These are phyloP conservation scores for Clupea harengus DNA, from an alignment of 2,113 vertebrate genomes.

Conservation along the genomic window DNA sequence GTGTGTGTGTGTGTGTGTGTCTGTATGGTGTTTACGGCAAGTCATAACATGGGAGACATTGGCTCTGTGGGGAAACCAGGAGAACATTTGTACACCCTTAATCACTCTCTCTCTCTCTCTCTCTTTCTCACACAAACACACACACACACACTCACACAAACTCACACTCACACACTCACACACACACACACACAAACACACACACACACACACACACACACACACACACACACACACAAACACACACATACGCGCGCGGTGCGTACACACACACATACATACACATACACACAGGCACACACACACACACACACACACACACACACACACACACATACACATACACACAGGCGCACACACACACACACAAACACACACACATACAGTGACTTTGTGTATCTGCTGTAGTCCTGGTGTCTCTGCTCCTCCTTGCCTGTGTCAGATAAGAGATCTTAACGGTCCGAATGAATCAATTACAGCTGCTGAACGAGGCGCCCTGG, in stretches of 20 bases:
- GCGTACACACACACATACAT: neutral
- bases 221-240: neutral
- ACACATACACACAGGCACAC: neutral
- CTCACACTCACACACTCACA: neutral
- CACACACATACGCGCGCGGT: neutral
- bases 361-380: neutral
- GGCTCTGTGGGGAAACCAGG: too few species aligned
- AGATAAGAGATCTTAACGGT: constrained; percentile 26
- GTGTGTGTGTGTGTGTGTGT: too few species aligned
- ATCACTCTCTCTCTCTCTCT: too few species aligned
- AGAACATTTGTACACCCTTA: too few species aligned
- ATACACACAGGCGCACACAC: neutral
- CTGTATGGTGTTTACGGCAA: too few species aligned
- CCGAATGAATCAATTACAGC: constrained; percentile 28
- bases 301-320: too few species aligned
- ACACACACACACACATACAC: neutral
- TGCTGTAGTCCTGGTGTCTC: neutral
- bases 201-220: neutral
- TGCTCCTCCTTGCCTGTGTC: neutral
- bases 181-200: neutral
- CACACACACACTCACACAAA: too few species aligned
- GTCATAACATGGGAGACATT: too few species aligned
- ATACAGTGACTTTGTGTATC: neutral
- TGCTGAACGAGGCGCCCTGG: too few species aligned
- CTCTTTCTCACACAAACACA: too few species aligned